Evolutionary conservation across 2,888 invertebrate species (phyloP).

Genomic region (Sicus ferrugineus): DNA sequence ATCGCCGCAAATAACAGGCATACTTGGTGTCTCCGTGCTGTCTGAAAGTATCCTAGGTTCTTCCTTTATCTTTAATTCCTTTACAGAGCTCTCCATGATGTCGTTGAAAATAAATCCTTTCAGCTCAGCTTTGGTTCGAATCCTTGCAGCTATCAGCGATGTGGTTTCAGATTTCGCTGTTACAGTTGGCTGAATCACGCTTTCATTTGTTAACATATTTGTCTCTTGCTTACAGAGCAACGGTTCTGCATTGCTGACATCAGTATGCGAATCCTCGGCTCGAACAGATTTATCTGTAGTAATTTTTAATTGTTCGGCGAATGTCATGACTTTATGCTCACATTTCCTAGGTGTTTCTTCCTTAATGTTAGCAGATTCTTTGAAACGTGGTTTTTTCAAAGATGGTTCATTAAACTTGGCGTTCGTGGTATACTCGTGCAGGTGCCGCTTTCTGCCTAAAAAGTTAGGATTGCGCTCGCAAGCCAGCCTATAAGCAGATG

Average conservation of each 20-base stretch:
- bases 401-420: constrained; percentile 33
- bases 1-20: constrained; percentile 43
- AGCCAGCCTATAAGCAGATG: constrained; percentile 34
- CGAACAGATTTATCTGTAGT: constrained; percentile 27
- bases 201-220: constrained; percentile 37
- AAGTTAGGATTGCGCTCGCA: constrained; percentile 52
- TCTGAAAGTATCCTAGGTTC: constrained; percentile 32
- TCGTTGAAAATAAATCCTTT: constrained; percentile 67
- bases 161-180: constrained; percentile 66
- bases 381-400: constrained; percentile 44
- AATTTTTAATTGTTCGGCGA: neutral
- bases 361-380: constrained; percentile 22
- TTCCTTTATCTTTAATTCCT: constrained; percentile 39
- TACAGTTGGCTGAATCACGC: neutral
- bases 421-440: constrained; percentile 53
- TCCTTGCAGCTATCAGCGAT: constrained; percentile 73
- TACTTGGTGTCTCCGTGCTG: constrained; percentile 37
- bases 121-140: constrained; percentile 86
- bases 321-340: neutral
- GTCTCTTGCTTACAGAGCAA: constrained; percentile 46
- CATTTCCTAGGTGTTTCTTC: too few species aligned
- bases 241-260: constrained; percentile 2
- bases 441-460: constrained; percentile 54
- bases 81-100: constrained; percentile 39
- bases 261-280: too few species aligned